These are phyloP conservation scores for human (Homo sapiens) DNA, from an alignment of 2,113 vertebrate genomes.

Conservation along the genomic window GRCh38 chr15:95862501-95863000, in stretches of 20 bases:
- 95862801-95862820: neutral
- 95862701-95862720: neutral
- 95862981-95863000: neutral
- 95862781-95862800: neutral
- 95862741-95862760: neutral
- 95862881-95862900: neutral
- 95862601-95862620: neutral
- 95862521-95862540: neutral
- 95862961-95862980: neutral
- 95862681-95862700: neutral
- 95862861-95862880: neutral
- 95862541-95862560: neutral
- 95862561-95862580: too few relatives aligned
- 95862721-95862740: neutral
- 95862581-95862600: neutral
- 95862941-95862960: fast-evolving
- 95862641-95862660: neutral
- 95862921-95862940: neutral
- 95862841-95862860: neutral
- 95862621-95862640: neutral
- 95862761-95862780: neutral
- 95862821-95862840: neutral
- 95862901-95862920: neutral
- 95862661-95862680: neutral
- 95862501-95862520: neutral